Conservation (phyloP, 2,888 invertebrate genomes). For the Limenitis arthemis region DNA sequence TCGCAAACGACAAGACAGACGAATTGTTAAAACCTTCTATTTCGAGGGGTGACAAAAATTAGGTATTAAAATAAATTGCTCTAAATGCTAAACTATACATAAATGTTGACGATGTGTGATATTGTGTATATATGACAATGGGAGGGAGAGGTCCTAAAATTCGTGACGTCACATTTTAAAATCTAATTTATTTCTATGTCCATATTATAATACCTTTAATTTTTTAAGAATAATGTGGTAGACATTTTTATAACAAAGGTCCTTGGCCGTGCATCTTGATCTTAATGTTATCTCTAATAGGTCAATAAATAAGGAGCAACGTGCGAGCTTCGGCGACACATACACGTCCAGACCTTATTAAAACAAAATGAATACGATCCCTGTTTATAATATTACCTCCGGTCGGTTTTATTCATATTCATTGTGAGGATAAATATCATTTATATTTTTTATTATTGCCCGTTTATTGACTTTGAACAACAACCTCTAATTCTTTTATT, state of each 20-base stretch:
- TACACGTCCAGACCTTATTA: slow-evolving; percentile 62
- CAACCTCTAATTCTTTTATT: not conserved
- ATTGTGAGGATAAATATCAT: slow-evolving; percentile 14
- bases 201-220: slow-evolving; percentile 47
- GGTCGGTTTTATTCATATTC: slow-evolving; percentile 34
- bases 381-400: slow-evolving; percentile 49
- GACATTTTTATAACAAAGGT: slow-evolving; percentile 73
- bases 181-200: slow-evolving; percentile 24
- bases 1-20: too few species aligned
- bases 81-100: too few species aligned
- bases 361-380: slow-evolving; percentile 58
- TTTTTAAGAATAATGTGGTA: slow-evolving; percentile 70
- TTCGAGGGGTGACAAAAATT: too few species aligned
- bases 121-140: too few species aligned
- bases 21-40: too few species aligned
- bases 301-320: slow-evolving; percentile 70
- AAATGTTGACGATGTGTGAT: too few species aligned
- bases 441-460: slow-evolving; percentile 8
- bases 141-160: too few species aligned
- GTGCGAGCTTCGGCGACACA: slow-evolving; percentile 69
- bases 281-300: slow-evolving; percentile 73
- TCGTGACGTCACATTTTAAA: too few species aligned
- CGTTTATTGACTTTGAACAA: slow-evolving; percentile 5
- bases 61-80: too few species aligned
- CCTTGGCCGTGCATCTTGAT: slow-evolving; percentile 72